Base-by-base conservation (phyloP, 1,140 invertebrate genomes). In the Stegodyphus dumicola region DNA sequence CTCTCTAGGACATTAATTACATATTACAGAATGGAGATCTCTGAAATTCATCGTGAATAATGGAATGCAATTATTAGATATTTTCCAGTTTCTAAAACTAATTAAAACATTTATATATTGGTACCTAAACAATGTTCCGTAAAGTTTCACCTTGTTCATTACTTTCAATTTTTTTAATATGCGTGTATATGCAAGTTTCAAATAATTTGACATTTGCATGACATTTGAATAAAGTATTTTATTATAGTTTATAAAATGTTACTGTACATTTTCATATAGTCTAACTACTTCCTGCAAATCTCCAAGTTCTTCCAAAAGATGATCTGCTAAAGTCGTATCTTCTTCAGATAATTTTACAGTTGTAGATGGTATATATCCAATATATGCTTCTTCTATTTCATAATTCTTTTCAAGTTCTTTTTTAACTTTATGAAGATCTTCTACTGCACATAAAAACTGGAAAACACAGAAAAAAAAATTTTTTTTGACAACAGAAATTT, bases 211-310 rank as follows among this genome's bases (percentile, higher is more conserved):
- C 56, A 60, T 60, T 60, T 7, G 33, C 1, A 33, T 33, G 66
- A 2, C 66, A 67, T 7, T 13, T 67, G 7, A 67, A 67, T 52
- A 51, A 10, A 48, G 33, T 69, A 9, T 69, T 15, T 17, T 69
- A 15, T 2, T 13, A 9, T 17, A 6, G 2, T 18, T 60, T 9
- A 33, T 33, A 33, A 33, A 33, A 33, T 33, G 33, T 86, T 70
- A 90, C n/a, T 88, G 90, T 86, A 93, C 90, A 89, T 93, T 93
- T 87, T 92, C 91, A 87, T 90, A 90, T 52, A 93, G 77, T 87
- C 89, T 90, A 66, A 91, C 88, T 71, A 93, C 89, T 88, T 92
- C 92, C 56, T 90, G 89, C 49, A 92, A 49, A 11, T 85, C 89
- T 77, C 90, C 88, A 56, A 93, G 67, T 89, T 90, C 92, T 9